phyloP scores from a whole-genome alignment of 2,113 vertebrate genomes.

The Caretta caretta region DNA sequence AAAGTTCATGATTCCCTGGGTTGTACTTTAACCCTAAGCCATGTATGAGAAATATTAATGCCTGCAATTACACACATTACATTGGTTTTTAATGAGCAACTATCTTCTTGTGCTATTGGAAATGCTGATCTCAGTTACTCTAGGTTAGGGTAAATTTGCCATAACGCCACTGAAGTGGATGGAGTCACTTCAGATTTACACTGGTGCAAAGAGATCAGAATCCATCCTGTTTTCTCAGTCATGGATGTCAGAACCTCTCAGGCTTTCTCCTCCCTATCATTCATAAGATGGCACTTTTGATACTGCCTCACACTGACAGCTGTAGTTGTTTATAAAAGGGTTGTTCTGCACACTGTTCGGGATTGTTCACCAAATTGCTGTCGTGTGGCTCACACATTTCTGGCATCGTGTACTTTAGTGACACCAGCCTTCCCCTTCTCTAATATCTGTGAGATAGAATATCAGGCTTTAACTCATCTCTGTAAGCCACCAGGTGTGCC shows the following conservation, averaged over 20 bases:
- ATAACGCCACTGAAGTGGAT: not conserved
- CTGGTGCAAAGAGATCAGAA: not conserved
- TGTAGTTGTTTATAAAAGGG: slow-evolving; percentile 56
- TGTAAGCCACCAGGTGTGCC: not conserved
- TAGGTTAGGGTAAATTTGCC: not conserved
- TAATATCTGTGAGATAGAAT: not conserved
- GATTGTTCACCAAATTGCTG: slow-evolving; percentile 47
- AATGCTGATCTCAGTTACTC: not conserved
- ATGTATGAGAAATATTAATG: not conserved
- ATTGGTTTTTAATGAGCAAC: not conserved
- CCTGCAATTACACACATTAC: not conserved
- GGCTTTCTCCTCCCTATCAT: not conserved
- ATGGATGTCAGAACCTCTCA: slow-evolving; percentile 35
- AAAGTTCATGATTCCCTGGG: not conserved
- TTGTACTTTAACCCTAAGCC: not conserved
- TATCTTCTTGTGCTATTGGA: not conserved
- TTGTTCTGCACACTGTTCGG: not conserved
- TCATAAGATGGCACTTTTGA: slow-evolving; percentile 3
- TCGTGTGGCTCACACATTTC: slow-evolving; percentile 4
- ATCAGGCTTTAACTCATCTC: not conserved
- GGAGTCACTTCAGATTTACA: not conserved
- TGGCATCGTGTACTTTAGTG: not conserved
- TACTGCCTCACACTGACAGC: slow-evolving; percentile 3
- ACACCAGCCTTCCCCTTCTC: not conserved
- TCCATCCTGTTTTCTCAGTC: not conserved